phyloP scores from a whole-genome alignment of 2,888 invertebrate genomes.

The Sinhomidia bicolor region DNA sequence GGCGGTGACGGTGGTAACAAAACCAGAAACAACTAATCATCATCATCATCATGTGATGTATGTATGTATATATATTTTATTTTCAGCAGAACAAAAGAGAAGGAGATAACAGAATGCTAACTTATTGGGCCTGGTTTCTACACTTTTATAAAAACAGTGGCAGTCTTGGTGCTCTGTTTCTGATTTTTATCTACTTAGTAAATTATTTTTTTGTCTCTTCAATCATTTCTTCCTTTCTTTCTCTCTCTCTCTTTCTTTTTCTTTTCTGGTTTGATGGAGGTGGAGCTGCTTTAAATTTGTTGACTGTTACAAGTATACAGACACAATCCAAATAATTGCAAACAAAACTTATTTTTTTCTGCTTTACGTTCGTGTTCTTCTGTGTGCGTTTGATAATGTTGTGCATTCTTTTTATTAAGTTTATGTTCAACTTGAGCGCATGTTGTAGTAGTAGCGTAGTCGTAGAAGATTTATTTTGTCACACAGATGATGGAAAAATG shows the following conservation, averaged over 20 bases:
- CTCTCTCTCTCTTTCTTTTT: background rate
- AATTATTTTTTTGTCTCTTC: too few species aligned
- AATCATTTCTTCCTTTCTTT: too few species aligned
- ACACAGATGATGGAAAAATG: background rate
- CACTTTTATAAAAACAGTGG: background rate
- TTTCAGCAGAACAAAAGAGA: background rate
- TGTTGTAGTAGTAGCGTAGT: too few species aligned
- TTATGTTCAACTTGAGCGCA: too few species aligned
- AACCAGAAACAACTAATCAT: constrained; percentile 41
- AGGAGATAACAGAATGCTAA: background rate
- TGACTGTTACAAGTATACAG: background rate
- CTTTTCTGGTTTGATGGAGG: background rate
- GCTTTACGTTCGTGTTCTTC: background rate
- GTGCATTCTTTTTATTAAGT: too few species aligned
- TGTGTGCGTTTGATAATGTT: background rate
- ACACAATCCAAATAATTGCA: too few species aligned
- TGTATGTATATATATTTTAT: too few species aligned
- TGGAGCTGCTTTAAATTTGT: background rate
- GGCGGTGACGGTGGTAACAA: constrained; percentile 5
- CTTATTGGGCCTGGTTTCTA: background rate
- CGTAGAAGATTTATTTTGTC: too few species aligned
- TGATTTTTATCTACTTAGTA: background rate
- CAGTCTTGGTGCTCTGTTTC: background rate
- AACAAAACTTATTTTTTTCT: constrained; percentile 17
- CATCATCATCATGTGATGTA: background rate